These are phyloP conservation scores for Oxyteleia sp. DNA, from an alignment of 2,888 invertebrate species.

Conservation along the genomic window DNA sequence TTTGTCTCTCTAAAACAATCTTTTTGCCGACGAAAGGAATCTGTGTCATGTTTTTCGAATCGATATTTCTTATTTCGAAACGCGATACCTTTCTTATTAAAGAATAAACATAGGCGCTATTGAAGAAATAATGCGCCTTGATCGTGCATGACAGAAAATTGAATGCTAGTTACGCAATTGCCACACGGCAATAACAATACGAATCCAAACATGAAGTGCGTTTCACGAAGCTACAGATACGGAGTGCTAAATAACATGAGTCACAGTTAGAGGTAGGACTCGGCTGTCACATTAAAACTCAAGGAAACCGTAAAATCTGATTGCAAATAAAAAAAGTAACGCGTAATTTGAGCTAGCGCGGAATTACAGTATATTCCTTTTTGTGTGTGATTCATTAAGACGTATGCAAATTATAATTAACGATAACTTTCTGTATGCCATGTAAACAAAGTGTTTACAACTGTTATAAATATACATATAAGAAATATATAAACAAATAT, in stretches of 20 bases:
- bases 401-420: neutral
- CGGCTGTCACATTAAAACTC: constrained; percentile 37
- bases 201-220: constrained; percentile 57
- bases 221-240: constrained; percentile 35
- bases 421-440: neutral
- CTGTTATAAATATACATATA: too few relatives aligned
- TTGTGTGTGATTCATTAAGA: neutral
- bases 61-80: constrained; percentile 30
- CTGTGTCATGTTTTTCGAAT: constrained; percentile 45
- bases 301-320: constrained; percentile 50
- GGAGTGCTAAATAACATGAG: constrained; percentile 43
- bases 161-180: constrained; percentile 58
- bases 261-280: constrained; percentile 27
- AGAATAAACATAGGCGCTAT: constrained; percentile 40
- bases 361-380: neutral
- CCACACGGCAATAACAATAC: constrained; percentile 48
- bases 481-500: too few relatives aligned
- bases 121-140: constrained; percentile 34
- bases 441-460: neutral
- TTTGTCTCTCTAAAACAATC: neutral
- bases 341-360: constrained; percentile 26
- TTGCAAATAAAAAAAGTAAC: constrained; percentile 32
- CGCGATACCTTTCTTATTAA: constrained; percentile 31
- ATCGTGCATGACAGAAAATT: constrained; percentile 56
- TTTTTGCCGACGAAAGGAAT: constrained; percentile 11